Conservation (phyloP, 2,888 invertebrate genomes). For the Drosophila subsilvestris region DNA sequence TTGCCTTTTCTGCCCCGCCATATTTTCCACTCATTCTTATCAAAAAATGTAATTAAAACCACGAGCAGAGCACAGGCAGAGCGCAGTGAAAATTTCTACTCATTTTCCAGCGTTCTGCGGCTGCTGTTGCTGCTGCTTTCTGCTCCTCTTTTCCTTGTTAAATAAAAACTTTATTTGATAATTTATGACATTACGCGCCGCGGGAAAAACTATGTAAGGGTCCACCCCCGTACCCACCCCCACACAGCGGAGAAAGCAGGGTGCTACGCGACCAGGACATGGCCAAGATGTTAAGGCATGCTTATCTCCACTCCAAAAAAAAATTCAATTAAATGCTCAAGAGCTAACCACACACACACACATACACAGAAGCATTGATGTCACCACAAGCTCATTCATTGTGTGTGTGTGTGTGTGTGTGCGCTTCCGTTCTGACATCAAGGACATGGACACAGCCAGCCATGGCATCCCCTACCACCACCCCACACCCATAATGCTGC, state of each 20-base stretch:
- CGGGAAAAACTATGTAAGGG: conserved; percentile 50
- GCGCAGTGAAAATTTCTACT: conserved; percentile 41
- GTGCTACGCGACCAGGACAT: conserved; percentile 36
- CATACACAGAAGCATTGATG: conserved; percentile 40
- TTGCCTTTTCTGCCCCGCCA: conserved; percentile 8
- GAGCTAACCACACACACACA: conserved; percentile 58
- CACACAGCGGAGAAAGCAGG: not conserved
- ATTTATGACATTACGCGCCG: conserved; percentile 62
- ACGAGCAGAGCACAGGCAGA: not conserved
- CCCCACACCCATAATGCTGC: conserved; percentile 40
- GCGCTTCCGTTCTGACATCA: conserved; percentile 49
- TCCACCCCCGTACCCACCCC: not conserved
- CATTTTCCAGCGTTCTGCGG: not conserved
- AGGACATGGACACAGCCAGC: conserved; percentile 45
- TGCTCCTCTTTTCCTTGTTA: conserved; percentile 43
- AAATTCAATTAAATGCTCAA: conserved; percentile 74
- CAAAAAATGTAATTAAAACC: conserved; percentile 63
- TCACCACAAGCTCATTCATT: conserved; percentile 66
- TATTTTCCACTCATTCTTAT: conserved; percentile 30
- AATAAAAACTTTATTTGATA: conserved; percentile 72
- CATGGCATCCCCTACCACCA: not conserved
- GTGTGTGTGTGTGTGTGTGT: conserved; percentile 47
- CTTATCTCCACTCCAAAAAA: conserved; percentile 46
- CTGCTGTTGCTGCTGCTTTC: not conserved
- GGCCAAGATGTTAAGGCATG: conserved; percentile 55